Evolutionary conservation across 2,888 invertebrate genomes (phyloP).

Genomic region (Eupithecia subumbrata): DNA sequence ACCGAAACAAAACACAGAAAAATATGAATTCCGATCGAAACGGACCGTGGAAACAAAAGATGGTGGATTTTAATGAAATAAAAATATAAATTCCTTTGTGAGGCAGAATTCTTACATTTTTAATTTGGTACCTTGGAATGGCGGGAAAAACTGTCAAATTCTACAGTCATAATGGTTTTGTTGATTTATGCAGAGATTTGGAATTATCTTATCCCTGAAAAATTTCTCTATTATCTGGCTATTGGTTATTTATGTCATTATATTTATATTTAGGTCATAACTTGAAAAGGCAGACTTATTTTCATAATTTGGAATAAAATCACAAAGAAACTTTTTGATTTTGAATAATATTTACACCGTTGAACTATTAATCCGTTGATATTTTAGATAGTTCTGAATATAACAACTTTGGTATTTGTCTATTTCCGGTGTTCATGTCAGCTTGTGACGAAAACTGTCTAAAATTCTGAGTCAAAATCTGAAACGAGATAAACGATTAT

Average conservation of each 20-base stretch:
- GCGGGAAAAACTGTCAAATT: constrained; percentile 77
- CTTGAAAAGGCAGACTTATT: not conserved
- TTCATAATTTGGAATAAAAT: not conserved
- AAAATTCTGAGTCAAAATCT: constrained; percentile 10
- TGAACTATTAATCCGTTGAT: too few species aligned
- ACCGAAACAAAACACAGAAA: constrained; percentile 83
- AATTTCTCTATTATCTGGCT: not conserved
- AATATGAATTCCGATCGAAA: constrained; percentile 83
- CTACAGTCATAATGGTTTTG: constrained; percentile 67
- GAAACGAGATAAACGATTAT: not conserved
- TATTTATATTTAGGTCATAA: not conserved
- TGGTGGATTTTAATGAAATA: constrained; percentile 83
- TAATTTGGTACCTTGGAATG: constrained; percentile 79
- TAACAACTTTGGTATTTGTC: constrained; percentile 2
- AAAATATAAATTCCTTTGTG: constrained; percentile 82
- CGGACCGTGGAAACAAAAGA: constrained; percentile 81
- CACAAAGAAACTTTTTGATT: not conserved
- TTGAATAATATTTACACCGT: not conserved
- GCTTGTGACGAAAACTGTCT: constrained; percentile 4
- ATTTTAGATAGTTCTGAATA: not conserved
- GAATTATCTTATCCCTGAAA: not conserved
- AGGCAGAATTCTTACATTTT: constrained; percentile 84
- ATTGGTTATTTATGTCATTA: not conserved
- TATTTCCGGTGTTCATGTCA: constrained; percentile 1
- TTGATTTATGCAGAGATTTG: constrained; percentile 31